Percentiles rank a stretch among this genome's conserved stretches.
These are phyloP conservation scores for Dynastes hyllus DNA, from an alignment of 2,888 invertebrate genomes.

Conservation along the genomic window DNA sequence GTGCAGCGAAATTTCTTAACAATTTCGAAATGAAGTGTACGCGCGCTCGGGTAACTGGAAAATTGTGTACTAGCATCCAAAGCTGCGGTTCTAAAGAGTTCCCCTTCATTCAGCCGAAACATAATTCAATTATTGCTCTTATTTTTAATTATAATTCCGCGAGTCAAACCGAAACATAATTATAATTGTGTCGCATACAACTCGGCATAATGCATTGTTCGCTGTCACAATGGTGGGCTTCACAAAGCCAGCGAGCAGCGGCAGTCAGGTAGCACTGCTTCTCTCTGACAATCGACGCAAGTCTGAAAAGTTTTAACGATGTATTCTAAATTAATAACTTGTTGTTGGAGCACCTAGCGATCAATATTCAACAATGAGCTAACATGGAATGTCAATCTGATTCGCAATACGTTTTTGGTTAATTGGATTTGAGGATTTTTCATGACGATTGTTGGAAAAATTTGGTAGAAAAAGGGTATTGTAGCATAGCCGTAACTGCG, in stretches of 20 bases:
- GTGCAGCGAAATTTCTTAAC: slow-evolving; percentile 41
- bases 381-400: slow-evolving; percentile 53
- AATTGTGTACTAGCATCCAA: slow-evolving; percentile 30
- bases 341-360: slow-evolving; percentile 68
- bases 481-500: not conserved
- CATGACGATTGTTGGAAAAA: slow-evolving; percentile 18
- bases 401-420: slow-evolving; percentile 43
- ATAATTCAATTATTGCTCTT: slow-evolving; percentile 58
- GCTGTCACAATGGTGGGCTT: slow-evolving; percentile 65
- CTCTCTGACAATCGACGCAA: slow-evolving; percentile 67
- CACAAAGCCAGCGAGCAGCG: slow-evolving; percentile 62
- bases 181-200: slow-evolving; percentile 70
- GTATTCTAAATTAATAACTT: slow-evolving; percentile 72
- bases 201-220: slow-evolving; percentile 70
- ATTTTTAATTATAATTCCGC: slow-evolving; percentile 70
- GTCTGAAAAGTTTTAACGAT: slow-evolving; percentile 72
- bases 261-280: slow-evolving; percentile 70
- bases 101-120: slow-evolving; percentile 38
- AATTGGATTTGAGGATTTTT: slow-evolving; percentile 45
- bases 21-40: slow-evolving; percentile 33
- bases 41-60: slow-evolving; percentile 34
- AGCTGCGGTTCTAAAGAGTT: slow-evolving; percentile 43
- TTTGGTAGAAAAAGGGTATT: slow-evolving; percentile 1
- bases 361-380: slow-evolving; percentile 63
- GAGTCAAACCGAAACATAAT: slow-evolving; percentile 69